phyloP scores from a whole-genome alignment of 2,113 vertebrate genomes.

The Micronisus gabar region DNA sequence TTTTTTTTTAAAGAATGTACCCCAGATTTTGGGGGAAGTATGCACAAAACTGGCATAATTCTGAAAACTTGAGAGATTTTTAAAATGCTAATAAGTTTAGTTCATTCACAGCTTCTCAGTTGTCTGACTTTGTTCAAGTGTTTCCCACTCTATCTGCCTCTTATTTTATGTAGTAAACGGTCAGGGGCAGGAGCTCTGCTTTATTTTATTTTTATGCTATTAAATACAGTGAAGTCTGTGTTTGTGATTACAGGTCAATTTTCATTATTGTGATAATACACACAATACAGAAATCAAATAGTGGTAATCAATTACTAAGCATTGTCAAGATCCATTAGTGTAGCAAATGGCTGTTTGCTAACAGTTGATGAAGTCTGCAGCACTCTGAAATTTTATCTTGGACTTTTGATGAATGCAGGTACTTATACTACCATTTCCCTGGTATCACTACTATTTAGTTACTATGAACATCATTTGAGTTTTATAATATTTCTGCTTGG shows the following conservation, averaged over 20 bases:
- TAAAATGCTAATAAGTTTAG: neutral
- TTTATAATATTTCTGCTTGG: slow-evolving; percentile 8
- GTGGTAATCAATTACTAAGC: neutral
- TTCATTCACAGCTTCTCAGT: neutral
- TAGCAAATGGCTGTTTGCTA: neutral
- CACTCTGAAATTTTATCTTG: neutral
- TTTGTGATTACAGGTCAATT: neutral
- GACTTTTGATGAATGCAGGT: neutral
- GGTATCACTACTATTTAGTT: neutral
- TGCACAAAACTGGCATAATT: neutral
- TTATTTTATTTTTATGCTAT: neutral
- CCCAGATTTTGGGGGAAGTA: neutral
- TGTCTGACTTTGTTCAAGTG: neutral
- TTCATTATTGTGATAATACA: neutral
- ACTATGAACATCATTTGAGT: neutral
- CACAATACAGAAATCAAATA: neutral
- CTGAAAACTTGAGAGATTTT: neutral
- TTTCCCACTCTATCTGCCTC: neutral
- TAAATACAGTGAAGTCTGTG: neutral
- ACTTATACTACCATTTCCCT: neutral
- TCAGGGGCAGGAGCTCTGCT: neutral
- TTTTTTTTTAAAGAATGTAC: neutral
- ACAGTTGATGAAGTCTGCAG: neutral
- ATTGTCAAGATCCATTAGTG: neutral
- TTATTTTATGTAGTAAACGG: neutral